phyloP scores from a whole-genome alignment of 2,888 invertebrate species.

The Laothoe populi region DNA sequence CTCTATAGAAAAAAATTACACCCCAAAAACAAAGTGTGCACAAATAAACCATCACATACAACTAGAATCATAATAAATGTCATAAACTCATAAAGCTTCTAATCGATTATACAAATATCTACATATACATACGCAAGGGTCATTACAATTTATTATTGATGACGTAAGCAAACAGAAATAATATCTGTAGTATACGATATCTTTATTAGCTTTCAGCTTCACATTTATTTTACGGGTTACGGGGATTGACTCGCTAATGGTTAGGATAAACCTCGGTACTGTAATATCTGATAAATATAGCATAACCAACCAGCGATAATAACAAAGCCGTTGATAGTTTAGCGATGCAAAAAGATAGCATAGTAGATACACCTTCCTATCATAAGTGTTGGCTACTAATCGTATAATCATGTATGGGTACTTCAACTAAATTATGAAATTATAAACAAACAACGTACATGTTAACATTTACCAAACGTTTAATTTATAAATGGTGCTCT shows the following conservation, averaged over 20 bases:
- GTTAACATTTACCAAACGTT: constrained; percentile 55
- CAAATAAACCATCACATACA: too few relatives aligned
- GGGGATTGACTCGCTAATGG: constrained; percentile 51
- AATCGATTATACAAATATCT: constrained; percentile 8
- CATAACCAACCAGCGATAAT: constrained; percentile 48
- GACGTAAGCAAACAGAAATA: constrained; percentile 22
- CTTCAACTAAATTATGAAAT: constrained; percentile 47
- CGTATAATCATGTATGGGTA: constrained; percentile 42
- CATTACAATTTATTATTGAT: constrained; percentile 9
- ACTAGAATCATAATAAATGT: too few relatives aligned
- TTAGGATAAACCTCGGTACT: constrained; percentile 45
- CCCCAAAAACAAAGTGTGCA: too few relatives aligned
- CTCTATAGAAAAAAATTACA: too few relatives aligned
- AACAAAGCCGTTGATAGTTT: constrained; percentile 47
- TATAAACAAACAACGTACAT: constrained; percentile 48
- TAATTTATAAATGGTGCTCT: constrained; percentile 48
- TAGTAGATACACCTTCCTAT: constrained; percentile 45
- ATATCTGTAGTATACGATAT: constrained; percentile 28
- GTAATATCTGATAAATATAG: constrained; percentile 44
- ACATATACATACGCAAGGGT: constrained; percentile 2
- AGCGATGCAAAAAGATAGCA: constrained; percentile 47
- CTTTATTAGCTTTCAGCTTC: constrained; percentile 55
- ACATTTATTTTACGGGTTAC: constrained; percentile 46
- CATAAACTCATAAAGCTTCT: too few relatives aligned
- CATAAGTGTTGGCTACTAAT: constrained; percentile 42